Evolutionary conservation across 2,113 vertebrate genomes (phyloP), one percentile per base, ranked within the genome.

Genomic region (Prunella himalayana): DNA sequence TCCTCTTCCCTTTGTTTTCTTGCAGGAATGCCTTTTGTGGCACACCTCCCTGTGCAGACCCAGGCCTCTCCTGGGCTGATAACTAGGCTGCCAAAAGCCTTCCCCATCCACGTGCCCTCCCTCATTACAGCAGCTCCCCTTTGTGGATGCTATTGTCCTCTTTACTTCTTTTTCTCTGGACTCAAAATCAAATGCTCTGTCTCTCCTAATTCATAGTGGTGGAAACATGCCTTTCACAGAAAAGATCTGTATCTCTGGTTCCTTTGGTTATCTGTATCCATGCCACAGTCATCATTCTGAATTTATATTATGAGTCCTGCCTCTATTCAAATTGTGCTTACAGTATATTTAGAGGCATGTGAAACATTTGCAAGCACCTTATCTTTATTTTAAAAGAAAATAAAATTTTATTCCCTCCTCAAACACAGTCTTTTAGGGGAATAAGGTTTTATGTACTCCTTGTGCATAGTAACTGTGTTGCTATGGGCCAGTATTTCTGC

Each of bases 401-500:
- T 61, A 78, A 78, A 93, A 57, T 83, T 50, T 92, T 86, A 86
- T 94, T 89, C 81, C 49, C 42, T 56, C 41, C 71, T 89, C 64
- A 59, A 35, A 64, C 8, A 1, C 2, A 1, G 78, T 33, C 61
- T 82, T 82, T 84, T 60, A 81, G 37, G 25, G 56, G 83, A 92
- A 78, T 86, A 33, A 84, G 81, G 2, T 82, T 95, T 95, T 76
- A 84, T 57, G 33, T 33, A 53, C 82, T 95, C 65, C 57, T 37
- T 35, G 72, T 76, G 80, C 95, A 57, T 92, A 70, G 92, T 91
- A 94, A 95, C 72, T 0, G 72, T 56, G 95, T 95, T 97, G 95
- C 95, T 97, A 95, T 45, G 97, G 91, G 90, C 39, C 72, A 65
- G 60, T 41, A 47, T 63, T 96, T 82, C 86, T 93, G 47, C 78